Evolutionary conservation across 2,888 invertebrate species (phyloP).

Genomic region (Cacoxenus indagator): DNA sequence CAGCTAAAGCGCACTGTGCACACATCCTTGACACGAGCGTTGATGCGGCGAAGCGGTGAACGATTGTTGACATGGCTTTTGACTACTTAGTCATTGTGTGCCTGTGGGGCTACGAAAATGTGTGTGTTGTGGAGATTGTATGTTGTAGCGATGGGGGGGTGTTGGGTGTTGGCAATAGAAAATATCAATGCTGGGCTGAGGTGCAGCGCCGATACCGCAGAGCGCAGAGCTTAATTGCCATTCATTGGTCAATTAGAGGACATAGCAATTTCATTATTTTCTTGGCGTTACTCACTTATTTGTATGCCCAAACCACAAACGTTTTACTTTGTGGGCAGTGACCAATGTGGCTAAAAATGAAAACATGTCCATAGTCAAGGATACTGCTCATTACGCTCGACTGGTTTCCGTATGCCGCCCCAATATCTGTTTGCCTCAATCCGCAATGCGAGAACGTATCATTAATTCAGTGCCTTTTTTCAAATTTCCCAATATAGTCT

Average conservation of each 20-base stretch:
- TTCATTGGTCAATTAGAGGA: neutral
- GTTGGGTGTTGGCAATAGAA: too few species aligned
- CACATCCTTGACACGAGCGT: constrained; percentile 45
- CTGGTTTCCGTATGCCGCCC: constrained; percentile 43
- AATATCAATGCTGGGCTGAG: too few species aligned
- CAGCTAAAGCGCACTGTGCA: constrained; percentile 28
- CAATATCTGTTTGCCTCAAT: too few species aligned
- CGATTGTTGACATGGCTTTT: neutral
- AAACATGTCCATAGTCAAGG: constrained; percentile 24
- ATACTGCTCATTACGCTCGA: constrained; percentile 54
- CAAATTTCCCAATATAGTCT: too few species aligned
- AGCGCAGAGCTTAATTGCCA: neutral
- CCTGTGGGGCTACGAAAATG: neutral
- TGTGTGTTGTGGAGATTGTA: neutral
- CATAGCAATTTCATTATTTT: constrained; percentile 21
- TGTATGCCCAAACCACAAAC: neutral
- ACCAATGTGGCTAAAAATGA: constrained; percentile 27
- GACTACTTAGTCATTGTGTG: too few species aligned
- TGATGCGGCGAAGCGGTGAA: neutral
- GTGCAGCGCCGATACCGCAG: neutral
- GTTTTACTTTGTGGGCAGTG: constrained; percentile 13
- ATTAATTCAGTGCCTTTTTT: too few species aligned
- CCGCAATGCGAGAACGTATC: too few species aligned
- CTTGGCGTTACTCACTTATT: neutral
- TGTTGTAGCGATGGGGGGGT: neutral